These are phyloP conservation scores for Hypsopygia costalis DNA, from an alignment of 2,888 invertebrate species.

Conservation along the genomic window DNA sequence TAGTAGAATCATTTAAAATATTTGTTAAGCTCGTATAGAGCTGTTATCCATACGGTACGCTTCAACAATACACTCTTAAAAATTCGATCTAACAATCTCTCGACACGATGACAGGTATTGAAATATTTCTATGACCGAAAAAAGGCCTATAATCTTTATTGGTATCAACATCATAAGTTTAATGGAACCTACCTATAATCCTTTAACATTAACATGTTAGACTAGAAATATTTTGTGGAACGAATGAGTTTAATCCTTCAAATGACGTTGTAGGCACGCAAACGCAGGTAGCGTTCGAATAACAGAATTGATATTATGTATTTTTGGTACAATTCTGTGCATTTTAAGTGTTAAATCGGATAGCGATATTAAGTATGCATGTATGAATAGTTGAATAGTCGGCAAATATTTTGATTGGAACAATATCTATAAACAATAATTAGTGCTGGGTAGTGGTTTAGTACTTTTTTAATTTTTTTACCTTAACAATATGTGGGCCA, in stretches of 20 bases:
- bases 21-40: background rate
- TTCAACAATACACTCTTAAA: constrained; percentile 7
- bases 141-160: constrained; percentile 48
- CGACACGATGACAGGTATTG: constrained; percentile 21
- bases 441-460: background rate
- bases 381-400: too few relatives aligned
- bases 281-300: constrained; percentile 41
- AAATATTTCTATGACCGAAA: constrained; percentile 22
- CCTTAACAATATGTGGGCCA: background rate
- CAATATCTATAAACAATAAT: background rate
- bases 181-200: constrained; percentile 57
- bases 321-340: background rate
- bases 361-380: too few relatives aligned
- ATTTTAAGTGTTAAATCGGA: too few relatives aligned
- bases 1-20: background rate
- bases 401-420: too few relatives aligned
- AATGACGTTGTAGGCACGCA: constrained; percentile 55
- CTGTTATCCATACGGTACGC: constrained; percentile 2
- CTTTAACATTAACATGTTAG: constrained; percentile 56
- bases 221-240: constrained; percentile 55
- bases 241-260: constrained; percentile 60
- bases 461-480: too few relatives aligned
- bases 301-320: constrained; percentile 21
- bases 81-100: constrained; percentile 13
- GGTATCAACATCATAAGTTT: constrained; percentile 50